Conservation (phyloP, 2,888 invertebrate species). For the Gari tellinella region DNA sequence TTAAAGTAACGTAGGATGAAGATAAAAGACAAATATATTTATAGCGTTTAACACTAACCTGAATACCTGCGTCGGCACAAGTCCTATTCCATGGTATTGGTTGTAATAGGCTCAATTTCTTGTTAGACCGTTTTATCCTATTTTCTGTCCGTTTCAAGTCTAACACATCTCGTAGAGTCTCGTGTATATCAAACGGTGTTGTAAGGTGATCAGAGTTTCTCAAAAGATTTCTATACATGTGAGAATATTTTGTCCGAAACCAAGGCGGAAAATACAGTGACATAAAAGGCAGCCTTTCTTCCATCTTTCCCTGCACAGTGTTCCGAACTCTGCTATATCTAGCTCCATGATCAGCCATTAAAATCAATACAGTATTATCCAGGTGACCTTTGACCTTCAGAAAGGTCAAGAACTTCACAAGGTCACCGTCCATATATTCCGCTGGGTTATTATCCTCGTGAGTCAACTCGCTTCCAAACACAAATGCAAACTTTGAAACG, state of each 20-base stretch:
- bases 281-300: constrained; percentile 81
- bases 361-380: constrained; percentile 77
- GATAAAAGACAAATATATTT: too few species aligned
- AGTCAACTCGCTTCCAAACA: constrained; percentile 76
- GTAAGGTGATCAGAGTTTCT: constrained; percentile 74
- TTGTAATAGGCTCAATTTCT: constrained; percentile 77
- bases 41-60: too few species aligned
- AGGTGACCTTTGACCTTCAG: constrained; percentile 68
- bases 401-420: constrained; percentile 67
- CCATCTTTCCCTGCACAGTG: constrained; percentile 79
- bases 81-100: constrained; percentile 76
- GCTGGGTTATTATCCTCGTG: constrained; percentile 80
- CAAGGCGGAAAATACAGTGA: constrained; percentile 74
- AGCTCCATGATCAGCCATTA: constrained; percentile 82
- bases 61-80: constrained; percentile 51
- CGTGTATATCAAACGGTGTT: constrained; percentile 81
- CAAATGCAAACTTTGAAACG: constrained; percentile 78
- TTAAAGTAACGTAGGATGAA: too few species aligned
- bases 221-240: constrained; percentile 60
- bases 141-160: constrained; percentile 69
- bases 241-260: constrained; percentile 68
- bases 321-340: constrained; percentile 74
- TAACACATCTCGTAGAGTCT: constrained; percentile 76
- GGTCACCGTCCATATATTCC: constrained; percentile 77
- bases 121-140: constrained; percentile 8